phyloP scores from a whole-genome alignment of 2,797 vertebrate genomes.

The Sciaenops ocellatus region DNA sequence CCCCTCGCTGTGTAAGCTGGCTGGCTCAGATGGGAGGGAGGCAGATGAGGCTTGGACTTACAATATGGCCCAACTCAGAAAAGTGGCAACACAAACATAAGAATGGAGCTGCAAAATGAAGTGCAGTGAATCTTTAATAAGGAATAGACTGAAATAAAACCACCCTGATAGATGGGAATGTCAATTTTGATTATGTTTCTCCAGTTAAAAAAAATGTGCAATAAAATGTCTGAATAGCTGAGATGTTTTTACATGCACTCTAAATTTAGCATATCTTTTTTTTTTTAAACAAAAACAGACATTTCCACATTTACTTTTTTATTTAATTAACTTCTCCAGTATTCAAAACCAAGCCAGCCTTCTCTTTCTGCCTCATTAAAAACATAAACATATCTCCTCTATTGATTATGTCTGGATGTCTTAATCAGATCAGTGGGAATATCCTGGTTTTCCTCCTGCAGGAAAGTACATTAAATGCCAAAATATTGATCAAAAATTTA shows the following conservation, averaged over 20 bases:
- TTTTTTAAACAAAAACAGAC: conserved; percentile 11
- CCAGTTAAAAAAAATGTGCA: background rate
- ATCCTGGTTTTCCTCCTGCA: conserved; percentile 65
- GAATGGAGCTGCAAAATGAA: conserved; percentile 1
- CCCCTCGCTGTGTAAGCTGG: conserved; percentile 82
- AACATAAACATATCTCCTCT: conserved; percentile 81
- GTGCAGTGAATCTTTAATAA: background rate
- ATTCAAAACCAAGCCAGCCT: conserved; percentile 20
- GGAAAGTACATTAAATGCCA: conserved; percentile 81
- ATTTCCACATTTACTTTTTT: conserved; percentile 14
- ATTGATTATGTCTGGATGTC: conserved; percentile 86
- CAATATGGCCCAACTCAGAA: conserved; percentile 48
- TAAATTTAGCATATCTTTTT: background rate
- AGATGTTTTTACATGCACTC: background rate
- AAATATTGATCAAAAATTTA: conserved; percentile 82
- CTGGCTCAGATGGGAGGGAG: conserved; percentile 57
- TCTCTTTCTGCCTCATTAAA: conserved; percentile 71
- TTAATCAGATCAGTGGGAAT: conserved; percentile 81
- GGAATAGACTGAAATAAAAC: background rate
- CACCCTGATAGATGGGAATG: background rate
- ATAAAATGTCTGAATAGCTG: background rate
- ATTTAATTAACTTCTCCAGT: conserved; percentile 19
- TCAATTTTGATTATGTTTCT: background rate
- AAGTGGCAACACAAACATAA: conserved; percentile 26
- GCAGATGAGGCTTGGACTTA: conserved; percentile 49